Percentiles rank a stretch among this genome's conserved stretches.
Evolutionary conservation across 2,113 vertebrate species (phyloP).

Genomic region (Apeltes quadracus): DNA sequence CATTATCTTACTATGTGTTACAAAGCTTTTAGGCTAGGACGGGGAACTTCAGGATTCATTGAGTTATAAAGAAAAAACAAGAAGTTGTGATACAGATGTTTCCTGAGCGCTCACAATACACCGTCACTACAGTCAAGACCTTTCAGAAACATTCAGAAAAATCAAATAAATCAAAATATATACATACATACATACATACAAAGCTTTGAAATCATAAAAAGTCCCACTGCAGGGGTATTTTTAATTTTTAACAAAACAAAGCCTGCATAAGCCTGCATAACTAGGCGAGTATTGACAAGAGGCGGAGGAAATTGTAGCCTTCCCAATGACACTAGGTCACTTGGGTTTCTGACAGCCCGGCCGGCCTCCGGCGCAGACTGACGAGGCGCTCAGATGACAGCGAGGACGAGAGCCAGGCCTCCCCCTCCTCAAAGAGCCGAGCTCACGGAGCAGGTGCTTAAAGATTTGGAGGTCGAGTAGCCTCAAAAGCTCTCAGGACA

Average conservation of each 20-base stretch:
- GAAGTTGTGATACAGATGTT: too few species aligned
- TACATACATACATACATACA: too few species aligned
- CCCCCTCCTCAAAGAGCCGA: slow-evolving; percentile 32
- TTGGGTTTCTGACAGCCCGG: slow-evolving; percentile 32
- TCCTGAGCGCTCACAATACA: too few species aligned
- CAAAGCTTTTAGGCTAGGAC: too few species aligned
- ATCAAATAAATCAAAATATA: too few species aligned
- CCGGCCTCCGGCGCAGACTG: slow-evolving; percentile 18
- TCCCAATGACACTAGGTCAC: slow-evolving; percentile 30
- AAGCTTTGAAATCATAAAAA: too few species aligned
- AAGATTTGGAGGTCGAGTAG: slow-evolving; percentile 36
- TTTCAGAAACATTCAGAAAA: too few species aligned
- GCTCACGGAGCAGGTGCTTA: slow-evolving; percentile 25
- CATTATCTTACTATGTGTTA: too few species aligned
- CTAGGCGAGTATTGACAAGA: neutral
- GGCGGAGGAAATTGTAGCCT: slow-evolving; percentile 36
- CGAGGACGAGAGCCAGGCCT: neutral
- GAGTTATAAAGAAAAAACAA: too few species aligned
- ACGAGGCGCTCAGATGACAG: slow-evolving; percentile 39
- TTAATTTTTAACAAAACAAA: neutral
- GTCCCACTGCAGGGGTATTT: neutral
- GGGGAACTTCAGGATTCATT: too few species aligned
- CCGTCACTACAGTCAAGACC: too few species aligned
- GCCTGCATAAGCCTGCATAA: slow-evolving; percentile 6
- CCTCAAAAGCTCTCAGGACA: slow-evolving; percentile 4